phyloP scores from a whole-genome alignment of 2,113 vertebrate genomes.

The Setophaga coronata region DNA sequence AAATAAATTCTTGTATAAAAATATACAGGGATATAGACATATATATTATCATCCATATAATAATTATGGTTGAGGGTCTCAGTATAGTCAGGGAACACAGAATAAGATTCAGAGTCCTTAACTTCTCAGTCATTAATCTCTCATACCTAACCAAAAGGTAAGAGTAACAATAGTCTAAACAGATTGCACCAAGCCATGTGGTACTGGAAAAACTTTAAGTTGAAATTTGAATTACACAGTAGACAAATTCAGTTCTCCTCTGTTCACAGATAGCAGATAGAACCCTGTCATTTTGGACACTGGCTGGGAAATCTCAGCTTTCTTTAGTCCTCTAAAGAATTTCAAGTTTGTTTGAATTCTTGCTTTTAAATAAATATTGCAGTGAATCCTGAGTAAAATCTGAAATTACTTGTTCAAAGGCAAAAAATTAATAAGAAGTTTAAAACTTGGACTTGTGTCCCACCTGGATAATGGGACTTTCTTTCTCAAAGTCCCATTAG shows the following conservation, averaged over 20 bases:
- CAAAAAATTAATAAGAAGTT: not conserved
- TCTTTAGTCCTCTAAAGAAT: not conserved
- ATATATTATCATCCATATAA: not conserved
- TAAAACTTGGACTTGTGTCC: not conserved
- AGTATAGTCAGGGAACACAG: not conserved
- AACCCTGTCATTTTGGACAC: not conserved
- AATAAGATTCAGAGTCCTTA: not conserved
- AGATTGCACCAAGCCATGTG: not conserved
- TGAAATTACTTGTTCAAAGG: not conserved
- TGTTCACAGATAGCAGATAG: not conserved
- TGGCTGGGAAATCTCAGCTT: not conserved
- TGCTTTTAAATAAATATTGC: not conserved
- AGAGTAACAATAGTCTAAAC: not conserved
- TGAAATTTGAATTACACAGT: not conserved
- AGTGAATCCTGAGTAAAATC: not conserved
- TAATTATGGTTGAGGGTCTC: not conserved
- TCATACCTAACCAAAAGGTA: not conserved
- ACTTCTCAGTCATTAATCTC: not conserved
- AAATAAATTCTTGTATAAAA: not conserved
- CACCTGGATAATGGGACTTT: not conserved
- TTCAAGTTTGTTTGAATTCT: not conserved
- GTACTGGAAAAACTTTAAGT: not conserved
- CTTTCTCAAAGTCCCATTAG: not conserved
- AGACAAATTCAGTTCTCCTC: not conserved
- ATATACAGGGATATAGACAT: not conserved